phyloP scores from a whole-genome alignment of 2,113 vertebrate genomes.

The Pachycephala philippinensis region DNA sequence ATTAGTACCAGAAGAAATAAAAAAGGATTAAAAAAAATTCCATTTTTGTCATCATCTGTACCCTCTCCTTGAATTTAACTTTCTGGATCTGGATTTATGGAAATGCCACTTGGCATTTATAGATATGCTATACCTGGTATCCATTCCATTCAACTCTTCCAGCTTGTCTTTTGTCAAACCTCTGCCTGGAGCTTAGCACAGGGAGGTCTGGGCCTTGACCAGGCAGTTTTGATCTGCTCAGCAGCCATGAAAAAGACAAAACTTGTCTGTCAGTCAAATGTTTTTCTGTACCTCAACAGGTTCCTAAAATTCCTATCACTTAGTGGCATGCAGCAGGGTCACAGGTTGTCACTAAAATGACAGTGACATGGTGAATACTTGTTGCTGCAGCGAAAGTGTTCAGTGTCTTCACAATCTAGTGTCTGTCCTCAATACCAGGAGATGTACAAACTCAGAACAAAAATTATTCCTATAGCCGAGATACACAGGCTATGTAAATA shows the following conservation, averaged over 20 bases:
- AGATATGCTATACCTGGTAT: not conserved
- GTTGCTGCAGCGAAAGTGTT: not conserved
- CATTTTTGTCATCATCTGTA: not conserved
- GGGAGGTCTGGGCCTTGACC: not conserved
- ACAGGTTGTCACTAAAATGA: not conserved
- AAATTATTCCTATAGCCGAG: not conserved
- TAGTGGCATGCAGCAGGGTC: not conserved
- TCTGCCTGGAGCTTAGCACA: not conserved
- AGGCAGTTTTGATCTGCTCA: not conserved
- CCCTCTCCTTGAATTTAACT: not conserved
- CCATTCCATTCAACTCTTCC: not conserved
- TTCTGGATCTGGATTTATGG: not conserved
- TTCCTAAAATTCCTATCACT: not conserved
- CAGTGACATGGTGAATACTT: not conserved
- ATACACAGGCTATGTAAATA: not conserved
- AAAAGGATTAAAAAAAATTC: fast-evolving
- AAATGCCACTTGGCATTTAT: not conserved
- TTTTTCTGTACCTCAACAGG: not conserved
- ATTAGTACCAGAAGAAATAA: not conserved
- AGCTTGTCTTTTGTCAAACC: not conserved
- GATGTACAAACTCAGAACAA: not conserved
- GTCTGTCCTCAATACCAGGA: not conserved
- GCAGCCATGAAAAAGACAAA: not conserved
- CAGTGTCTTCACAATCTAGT: not conserved
- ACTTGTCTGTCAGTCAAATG: not conserved